These are phyloP conservation scores for Gymnarchus niloticus DNA, from an alignment of 2,113 vertebrate genomes.

Conservation along the genomic window DNA sequence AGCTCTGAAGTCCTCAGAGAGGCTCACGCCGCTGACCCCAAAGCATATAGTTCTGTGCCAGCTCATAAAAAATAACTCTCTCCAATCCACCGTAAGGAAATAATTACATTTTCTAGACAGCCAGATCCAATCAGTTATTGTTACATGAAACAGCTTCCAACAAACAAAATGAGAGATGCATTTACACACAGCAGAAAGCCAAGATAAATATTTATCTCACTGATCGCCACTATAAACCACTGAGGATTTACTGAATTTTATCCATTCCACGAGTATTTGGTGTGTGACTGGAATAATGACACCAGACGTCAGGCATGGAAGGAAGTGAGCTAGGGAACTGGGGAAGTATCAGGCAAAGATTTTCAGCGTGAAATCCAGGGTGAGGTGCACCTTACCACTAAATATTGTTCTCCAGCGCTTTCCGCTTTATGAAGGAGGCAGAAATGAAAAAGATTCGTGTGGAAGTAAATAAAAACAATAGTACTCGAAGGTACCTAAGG, in stretches of 20 bases:
- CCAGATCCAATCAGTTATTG: not conserved
- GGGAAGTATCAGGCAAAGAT: not conserved
- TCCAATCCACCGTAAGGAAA: not conserved
- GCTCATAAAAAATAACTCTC: not conserved
- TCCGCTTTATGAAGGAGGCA: not conserved
- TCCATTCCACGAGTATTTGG: not conserved
- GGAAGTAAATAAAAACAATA: conserved; percentile 13
- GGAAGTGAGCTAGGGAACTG: not conserved
- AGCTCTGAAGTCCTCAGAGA: too few species aligned
- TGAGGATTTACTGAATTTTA: not conserved
- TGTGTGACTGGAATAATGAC: not conserved
- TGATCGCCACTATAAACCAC: not conserved
- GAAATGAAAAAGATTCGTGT: not conserved
- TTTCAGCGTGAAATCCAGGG: not conserved
- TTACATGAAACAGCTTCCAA: not conserved
- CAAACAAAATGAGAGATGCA: not conserved
- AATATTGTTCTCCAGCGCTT: not conserved
- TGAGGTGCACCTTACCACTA: not conserved
- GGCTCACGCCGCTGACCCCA: not conserved
- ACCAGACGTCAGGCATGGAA: not conserved
- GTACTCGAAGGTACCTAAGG: not conserved
- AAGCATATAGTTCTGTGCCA: not conserved
- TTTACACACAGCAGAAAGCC: not conserved
- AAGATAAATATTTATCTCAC: not conserved
- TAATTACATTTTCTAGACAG: not conserved